phyloP scores from a whole-genome alignment of 2,888 invertebrate species.

The Ernsta delagoae region DNA sequence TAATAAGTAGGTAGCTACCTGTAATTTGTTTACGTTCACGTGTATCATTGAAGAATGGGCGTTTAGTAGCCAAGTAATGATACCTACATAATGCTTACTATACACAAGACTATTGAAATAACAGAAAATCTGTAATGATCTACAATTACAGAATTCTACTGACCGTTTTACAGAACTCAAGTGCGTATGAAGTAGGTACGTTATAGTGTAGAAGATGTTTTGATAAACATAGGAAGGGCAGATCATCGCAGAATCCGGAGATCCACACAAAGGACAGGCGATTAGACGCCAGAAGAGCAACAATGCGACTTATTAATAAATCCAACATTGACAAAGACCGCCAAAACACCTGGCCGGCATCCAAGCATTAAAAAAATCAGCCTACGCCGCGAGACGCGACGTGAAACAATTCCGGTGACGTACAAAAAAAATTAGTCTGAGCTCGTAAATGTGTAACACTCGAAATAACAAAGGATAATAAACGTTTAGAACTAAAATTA shows the following conservation, averaged over 20 bases:
- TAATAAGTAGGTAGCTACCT: not conserved
- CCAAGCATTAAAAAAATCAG: slow-evolving; percentile 71
- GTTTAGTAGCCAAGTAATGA: slow-evolving; percentile 6
- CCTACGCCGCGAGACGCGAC: slow-evolving; percentile 59
- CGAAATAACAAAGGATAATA: slow-evolving; percentile 23
- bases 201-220: not conserved
- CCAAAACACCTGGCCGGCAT: slow-evolving; percentile 76
- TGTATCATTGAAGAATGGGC: slow-evolving; percentile 20
- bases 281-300: slow-evolving; percentile 60
- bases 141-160: too few relatives aligned
- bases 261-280: slow-evolving; percentile 49
- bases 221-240: slow-evolving; percentile 22
- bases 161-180: too few relatives aligned
- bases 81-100: too few relatives aligned
- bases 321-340: slow-evolving; percentile 85
- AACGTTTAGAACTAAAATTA: not conserved
- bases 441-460: slow-evolving; percentile 34
- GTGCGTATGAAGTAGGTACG: not conserved
- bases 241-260: slow-evolving; percentile 28
- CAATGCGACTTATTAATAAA: slow-evolving; percentile 80
- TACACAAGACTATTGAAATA: too few relatives aligned
- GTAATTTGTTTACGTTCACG: not conserved
- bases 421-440: slow-evolving; percentile 43
- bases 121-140: too few relatives aligned
- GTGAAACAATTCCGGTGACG: slow-evolving; percentile 61